These are phyloP conservation scores for Tridacna crocea DNA, from an alignment of 2,888 invertebrate genomes.

Conservation along the genomic window DNA sequence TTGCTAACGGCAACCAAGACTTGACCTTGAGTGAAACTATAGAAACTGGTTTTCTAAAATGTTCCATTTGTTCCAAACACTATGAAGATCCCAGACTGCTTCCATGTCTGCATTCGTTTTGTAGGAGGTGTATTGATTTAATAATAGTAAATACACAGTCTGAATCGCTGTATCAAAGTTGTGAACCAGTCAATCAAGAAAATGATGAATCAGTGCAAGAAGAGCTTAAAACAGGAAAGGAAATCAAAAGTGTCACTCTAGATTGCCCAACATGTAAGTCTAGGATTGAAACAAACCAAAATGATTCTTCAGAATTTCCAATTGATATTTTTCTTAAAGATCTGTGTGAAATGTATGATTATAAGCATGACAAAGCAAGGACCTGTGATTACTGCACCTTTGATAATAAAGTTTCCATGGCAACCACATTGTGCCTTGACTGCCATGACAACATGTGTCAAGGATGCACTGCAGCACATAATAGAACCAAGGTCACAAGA, in stretches of 20 bases:
- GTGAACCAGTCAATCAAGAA: not conserved
- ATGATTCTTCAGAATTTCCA: slow-evolving; percentile 39
- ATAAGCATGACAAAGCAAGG: slow-evolving; percentile 66
- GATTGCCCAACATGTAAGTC: slow-evolving; percentile 69
- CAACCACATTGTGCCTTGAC: slow-evolving; percentile 75
- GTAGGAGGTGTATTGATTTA: slow-evolving; percentile 68
- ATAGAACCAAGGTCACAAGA: slow-evolving; percentile 79
- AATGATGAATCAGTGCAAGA: not conserved
- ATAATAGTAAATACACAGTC: slow-evolving; percentile 40
- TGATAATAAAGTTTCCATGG: slow-evolving; percentile 68
- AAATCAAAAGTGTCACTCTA: not conserved
- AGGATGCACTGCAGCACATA: slow-evolving; percentile 76
- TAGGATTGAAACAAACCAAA: slow-evolving; percentile 37
- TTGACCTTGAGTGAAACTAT: slow-evolving; percentile 74
- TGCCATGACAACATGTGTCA: slow-evolving; percentile 80
- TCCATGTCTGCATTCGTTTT: slow-evolving; percentile 80
- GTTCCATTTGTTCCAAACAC: slow-evolving; percentile 66
- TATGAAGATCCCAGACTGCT: slow-evolving; percentile 73
- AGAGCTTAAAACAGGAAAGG: not conserved
- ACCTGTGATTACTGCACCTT: slow-evolving; percentile 77
- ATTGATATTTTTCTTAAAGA: slow-evolving; percentile 70
- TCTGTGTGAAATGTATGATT: slow-evolving; percentile 69
- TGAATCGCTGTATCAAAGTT: not conserved
- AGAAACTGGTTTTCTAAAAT: slow-evolving; percentile 72
- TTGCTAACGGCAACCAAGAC: slow-evolving; percentile 27